Base-by-base conservation (phyloP, 2,113 vertebrate genomes). In the Neodon shergylaensis region DNA sequence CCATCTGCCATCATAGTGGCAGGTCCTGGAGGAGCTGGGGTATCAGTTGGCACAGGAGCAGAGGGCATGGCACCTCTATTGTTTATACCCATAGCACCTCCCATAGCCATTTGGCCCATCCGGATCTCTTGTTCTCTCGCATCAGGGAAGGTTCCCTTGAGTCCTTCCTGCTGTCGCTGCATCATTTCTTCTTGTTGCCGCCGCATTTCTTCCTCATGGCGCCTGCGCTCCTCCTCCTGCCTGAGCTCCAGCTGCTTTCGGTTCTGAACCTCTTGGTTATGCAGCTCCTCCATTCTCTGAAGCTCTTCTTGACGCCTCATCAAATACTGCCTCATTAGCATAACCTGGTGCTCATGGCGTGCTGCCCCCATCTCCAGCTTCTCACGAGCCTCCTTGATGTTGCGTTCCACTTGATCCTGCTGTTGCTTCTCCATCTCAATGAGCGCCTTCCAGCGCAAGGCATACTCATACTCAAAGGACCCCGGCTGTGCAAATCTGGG, bases 371-470 rank as follows among this genome's bases (percentile, higher is more conserved):
- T 98, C 95, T 99, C 99, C 98, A 99, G 98, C 97, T 99, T 99
- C 98, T 99, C 99, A 96, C 99, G 99, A 4, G 99, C 99, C 92
- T 99, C 99, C 95, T 99, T 99, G 98, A 99, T 99, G 98, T 99
- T 99, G 70, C 99, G 98, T 93, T 99, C 99, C 79, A 99, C 99
- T 98, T 99, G 99, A 0, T 99, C 99, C 31, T 99, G 99, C 98
- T 99, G 99, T 97, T 99, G 99, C 98, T 99, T 99, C 98, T 99
- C 99, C 99, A 99, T 99, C 95, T 99, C 99, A 98, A 99, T 99
- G 85, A 99, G 98, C 85, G 99, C 99, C 97, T 99, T 99, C 99
- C 99, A 99, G 73, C 99, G 99, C 99, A 99, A 99, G 85, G 99
- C 99, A 19, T 99, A 99, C 81, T 99, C 99, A 0, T 99, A 99